Base-by-base conservation (phyloP, 2,113 vertebrate species). In the Eolophus roseicapilla region DNA sequence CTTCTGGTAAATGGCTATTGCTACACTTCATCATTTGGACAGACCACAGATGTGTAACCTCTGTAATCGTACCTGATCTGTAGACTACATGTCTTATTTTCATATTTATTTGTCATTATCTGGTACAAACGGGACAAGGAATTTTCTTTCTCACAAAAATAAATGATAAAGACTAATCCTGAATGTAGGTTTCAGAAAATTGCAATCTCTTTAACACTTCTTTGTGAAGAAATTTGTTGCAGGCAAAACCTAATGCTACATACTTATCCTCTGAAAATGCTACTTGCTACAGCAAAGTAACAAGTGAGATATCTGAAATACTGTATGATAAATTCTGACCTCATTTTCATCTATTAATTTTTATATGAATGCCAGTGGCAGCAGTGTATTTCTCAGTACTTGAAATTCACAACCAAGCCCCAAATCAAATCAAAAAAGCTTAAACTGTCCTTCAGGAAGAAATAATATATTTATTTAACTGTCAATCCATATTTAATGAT, bases 401-500 rank as follows among this genome's bases (percentile, higher is more conserved):
- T 93, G 35, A 75, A 79, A 44, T 35, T 69, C 13, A 31, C 16
- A 10, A 65, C 24, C 41, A 65, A 82, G 53, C 7, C 47, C 20
- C 27, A 87, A 39, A 90, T 37, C 31, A 67, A 64, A 18, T 10
- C 1, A 43, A 39, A 90, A 64, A 44, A 14, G 27, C 17, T 69
- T 94, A 62, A 79, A 39, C 46, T 35, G 9, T 76, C 25, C 37
- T 46, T 88, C 31, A 86, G 81, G 75, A 77, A 55, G 27, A 60
- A 89, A 82, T 88, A 63, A 77, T 79, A 33, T 87, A 93, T 93
- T 77, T 92, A 79, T 90, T 95, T 91, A 73, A 85, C 41, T 90
- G 50, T 73, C 55, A 65, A 41, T 82, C 35, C 5, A 2, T 92
- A n/a, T 70, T 96, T 81, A 93, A 94, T 69, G 59, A 90, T 85